These are phyloP conservation scores for Hipposideros armiger DNA, from an alignment of 2,113 vertebrate species.

Conservation along the genomic window DNA sequence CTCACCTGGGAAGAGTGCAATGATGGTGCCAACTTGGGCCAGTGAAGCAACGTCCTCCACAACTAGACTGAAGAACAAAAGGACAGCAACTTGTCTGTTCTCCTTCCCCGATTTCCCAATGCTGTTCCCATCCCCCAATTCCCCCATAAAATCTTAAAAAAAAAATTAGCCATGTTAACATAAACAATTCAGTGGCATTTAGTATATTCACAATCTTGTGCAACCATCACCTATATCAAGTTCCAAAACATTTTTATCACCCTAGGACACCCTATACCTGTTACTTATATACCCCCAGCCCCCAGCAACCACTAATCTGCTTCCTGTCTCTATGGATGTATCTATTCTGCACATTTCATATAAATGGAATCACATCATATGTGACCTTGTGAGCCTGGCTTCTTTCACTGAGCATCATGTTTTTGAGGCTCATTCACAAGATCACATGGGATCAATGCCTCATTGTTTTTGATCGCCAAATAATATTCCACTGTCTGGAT, in stretches of 20 bases:
- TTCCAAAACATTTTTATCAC: not conserved
- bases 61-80: too few relatives aligned
- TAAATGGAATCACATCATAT: not conserved
- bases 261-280: not conserved
- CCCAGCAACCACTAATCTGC: not conserved
- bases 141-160: too few relatives aligned
- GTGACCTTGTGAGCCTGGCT: not conserved
- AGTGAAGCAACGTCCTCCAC: too few relatives aligned
- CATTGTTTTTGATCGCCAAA: not conserved
- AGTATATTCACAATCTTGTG: too few relatives aligned
- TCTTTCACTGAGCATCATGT: not conserved
- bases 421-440: not conserved
- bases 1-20: too few relatives aligned
- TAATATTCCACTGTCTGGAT: not conserved
- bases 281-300: not conserved
- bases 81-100: too few relatives aligned
- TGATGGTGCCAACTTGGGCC: too few relatives aligned
- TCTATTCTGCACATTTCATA: not conserved
- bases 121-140: too few relatives aligned
- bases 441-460: rapidly evolving
- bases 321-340: not conserved
- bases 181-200: not conserved
- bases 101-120: too few relatives aligned
- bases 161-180: not conserved
- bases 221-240: not conserved